Conservation (phyloP, 2,113 vertebrate genomes). For the Eulemur macaco region DNA sequence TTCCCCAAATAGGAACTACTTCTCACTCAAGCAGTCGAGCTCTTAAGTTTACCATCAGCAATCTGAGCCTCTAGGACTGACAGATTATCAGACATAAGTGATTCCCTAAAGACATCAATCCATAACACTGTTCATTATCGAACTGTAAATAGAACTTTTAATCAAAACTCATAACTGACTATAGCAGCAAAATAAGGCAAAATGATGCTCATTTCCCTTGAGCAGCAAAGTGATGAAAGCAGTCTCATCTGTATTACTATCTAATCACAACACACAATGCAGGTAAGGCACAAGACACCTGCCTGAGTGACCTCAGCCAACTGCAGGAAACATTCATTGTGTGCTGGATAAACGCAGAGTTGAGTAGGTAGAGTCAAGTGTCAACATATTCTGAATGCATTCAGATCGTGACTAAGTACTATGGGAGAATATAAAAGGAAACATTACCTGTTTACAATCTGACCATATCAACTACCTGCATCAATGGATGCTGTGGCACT, state of each 20-base stretch:
- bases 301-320: background rate
- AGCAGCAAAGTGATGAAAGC: background rate
- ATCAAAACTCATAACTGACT: constrained; percentile 26
- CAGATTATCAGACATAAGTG: background rate
- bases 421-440: background rate
- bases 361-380: background rate
- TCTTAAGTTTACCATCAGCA: background rate
- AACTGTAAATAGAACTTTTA: background rate
- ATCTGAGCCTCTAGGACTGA: background rate
- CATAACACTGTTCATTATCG: background rate
- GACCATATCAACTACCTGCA: background rate
- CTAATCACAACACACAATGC: fast-evolving
- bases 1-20: background rate
- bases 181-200: background rate
- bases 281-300: fast-evolving
- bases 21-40: background rate
- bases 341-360: background rate
- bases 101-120: background rate
- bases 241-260: background rate
- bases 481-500: fast-evolving
- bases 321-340: background rate
- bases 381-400: background rate
- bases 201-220: background rate
- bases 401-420: background rate
- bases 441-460: background rate